A percentile compares a stretch with the other conserved stretches of the same genome.
These are phyloP conservation scores for Anomalospiza imberbis DNA, from an alignment of 2,797 vertebrate species.

Conservation along the genomic window DNA sequence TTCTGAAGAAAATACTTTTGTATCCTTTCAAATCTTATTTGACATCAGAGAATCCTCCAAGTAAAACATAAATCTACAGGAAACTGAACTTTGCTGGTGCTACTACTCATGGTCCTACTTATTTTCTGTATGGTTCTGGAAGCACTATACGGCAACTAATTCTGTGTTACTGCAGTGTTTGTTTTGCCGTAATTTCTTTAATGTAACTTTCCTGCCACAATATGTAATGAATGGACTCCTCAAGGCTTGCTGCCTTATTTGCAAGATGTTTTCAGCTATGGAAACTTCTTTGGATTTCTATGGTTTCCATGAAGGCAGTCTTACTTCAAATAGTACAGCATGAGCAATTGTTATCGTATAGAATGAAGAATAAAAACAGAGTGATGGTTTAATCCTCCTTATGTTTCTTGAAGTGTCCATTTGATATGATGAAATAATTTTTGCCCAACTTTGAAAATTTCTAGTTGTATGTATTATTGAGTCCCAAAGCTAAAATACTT, in stretches of 20 bases:
- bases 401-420: not conserved
- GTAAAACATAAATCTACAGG: not conserved
- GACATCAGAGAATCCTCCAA: not conserved
- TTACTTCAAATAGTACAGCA: not conserved
- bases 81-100: not conserved
- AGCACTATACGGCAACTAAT: not conserved
- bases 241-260: not conserved
- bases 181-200: not conserved
- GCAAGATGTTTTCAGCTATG: not conserved
- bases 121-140: not conserved
- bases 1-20: not conserved
- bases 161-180: not conserved
- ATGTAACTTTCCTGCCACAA: not conserved
- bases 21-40: not conserved
- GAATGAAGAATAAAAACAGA: not conserved
- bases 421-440: not conserved
- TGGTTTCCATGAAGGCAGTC: not conserved
- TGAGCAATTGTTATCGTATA: not conserved
- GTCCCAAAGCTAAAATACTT: not conserved
- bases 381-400: not conserved
- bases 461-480: not conserved
- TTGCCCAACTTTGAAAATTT: slow-evolving; percentile 19
- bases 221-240: not conserved
- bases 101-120: not conserved
- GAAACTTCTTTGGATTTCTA: not conserved